Evolutionary conservation across 2,888 invertebrate species (phyloP).

Genomic region (Macrosoma leucophasiata): DNA sequence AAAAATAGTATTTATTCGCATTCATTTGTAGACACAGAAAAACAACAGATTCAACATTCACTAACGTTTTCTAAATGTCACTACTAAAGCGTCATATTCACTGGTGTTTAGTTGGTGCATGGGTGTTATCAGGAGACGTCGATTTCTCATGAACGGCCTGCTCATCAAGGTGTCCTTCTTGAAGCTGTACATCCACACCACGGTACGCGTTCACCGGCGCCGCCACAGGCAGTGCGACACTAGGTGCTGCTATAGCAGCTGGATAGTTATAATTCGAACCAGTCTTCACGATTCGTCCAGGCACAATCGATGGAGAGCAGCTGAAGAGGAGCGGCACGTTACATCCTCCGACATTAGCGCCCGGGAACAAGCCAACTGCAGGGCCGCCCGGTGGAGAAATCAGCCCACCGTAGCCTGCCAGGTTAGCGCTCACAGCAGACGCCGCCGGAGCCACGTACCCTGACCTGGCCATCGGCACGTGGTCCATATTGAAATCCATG

Average conservation of each 20-base stretch:
- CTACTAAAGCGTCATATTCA: too few relatives aligned
- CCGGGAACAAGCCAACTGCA: conserved; percentile 53
- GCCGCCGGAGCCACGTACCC: conserved; percentile 30
- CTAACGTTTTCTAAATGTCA: too few relatives aligned
- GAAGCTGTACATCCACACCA: conserved; percentile 33
- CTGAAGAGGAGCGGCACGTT: conserved; percentile 56
- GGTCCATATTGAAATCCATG: conserved; percentile 39
- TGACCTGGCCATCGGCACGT: conserved; percentile 42
- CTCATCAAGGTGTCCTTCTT: conserved; percentile 30
- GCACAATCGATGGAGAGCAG: conserved; percentile 54
- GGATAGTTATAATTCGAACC: conserved; percentile 29
- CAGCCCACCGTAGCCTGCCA: conserved; percentile 14
- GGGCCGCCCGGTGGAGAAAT: conserved; percentile 20
- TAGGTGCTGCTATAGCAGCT: conserved; percentile 2
- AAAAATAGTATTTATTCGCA: too few relatives aligned
- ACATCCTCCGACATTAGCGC: conserved; percentile 47
- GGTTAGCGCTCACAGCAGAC: conserved; percentile 1
- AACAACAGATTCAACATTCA: too few relatives aligned
- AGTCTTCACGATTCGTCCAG: conserved; percentile 41
- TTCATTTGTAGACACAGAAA: too few relatives aligned
- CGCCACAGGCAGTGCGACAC: too few relatives aligned
- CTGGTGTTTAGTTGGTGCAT: too few relatives aligned
- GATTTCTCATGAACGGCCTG: too few relatives aligned
- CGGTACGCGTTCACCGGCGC: conserved; percentile 34
- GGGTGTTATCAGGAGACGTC: too few relatives aligned